These are phyloP conservation scores for Tuberolachnus salignus DNA, from an alignment of 2,888 invertebrate species.

Conservation along the genomic window DNA sequence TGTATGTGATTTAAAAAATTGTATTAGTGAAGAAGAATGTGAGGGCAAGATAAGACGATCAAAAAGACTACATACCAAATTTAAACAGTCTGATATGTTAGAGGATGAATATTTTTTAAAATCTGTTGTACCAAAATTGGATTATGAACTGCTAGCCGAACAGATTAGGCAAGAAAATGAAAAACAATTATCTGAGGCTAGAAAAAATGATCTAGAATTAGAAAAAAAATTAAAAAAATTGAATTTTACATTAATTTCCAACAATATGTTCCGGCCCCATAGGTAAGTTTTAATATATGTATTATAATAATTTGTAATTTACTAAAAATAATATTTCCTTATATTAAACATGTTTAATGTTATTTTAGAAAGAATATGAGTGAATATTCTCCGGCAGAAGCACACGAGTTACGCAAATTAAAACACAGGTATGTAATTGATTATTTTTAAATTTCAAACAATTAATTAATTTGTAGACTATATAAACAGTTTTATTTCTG, in stretches of 20 bases:
- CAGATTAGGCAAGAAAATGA: constrained; percentile 34
- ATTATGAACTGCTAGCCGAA: constrained; percentile 12
- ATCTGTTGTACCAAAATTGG: background rate
- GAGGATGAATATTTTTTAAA: constrained; percentile 1
- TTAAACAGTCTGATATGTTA: constrained; percentile 1
- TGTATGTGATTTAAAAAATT: background rate
- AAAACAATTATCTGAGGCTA: constrained; percentile 11
- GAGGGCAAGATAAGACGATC: constrained; percentile 40
- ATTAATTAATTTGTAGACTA: background rate
- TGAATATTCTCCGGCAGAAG: constrained; percentile 22
- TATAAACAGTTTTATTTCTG: background rate
- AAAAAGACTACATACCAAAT: constrained; percentile 34
- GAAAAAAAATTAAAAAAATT: constrained; percentile 42
- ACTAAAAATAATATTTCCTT: too few species aligned
- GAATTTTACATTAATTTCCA: constrained; percentile 21
- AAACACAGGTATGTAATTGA: constrained; percentile 33
- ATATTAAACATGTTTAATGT: background rate
- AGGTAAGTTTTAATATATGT: constrained; percentile 13
- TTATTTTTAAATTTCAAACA: background rate
- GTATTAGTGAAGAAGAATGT: background rate
- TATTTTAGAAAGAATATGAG: constrained; percentile 36
- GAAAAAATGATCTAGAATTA: constrained; percentile 23
- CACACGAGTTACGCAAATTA: constrained; percentile 29
- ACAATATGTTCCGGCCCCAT: constrained; percentile 24
- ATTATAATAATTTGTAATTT: background rate